Base-by-base conservation (phyloP, 2,888 invertebrate genomes). In the Ennomos quercinarius region DNA sequence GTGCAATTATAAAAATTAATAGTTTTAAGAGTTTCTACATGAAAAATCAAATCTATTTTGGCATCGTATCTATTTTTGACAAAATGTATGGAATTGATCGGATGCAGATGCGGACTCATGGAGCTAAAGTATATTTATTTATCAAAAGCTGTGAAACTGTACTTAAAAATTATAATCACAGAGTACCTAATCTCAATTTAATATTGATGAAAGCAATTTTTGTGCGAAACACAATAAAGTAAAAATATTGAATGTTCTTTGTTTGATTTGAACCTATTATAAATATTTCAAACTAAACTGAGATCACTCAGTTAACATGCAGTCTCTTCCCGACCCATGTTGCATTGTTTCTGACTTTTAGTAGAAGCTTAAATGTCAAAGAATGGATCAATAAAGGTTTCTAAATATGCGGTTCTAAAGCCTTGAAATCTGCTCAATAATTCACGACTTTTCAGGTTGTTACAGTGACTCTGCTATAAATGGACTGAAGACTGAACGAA, bases 111-210 rank as follows among this genome's bases (percentile, higher is more conserved):
- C 63, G 59, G 68, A 72, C 71, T 55, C 54, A 58, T 57, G 68
- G 76, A 81, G 76, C 71, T 79, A 74, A 79, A 81, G 70, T 81
- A 73, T 87, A 85, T 83, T 87, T 86, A 87, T 84, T 85, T 83
- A 82, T 83, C 75, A 73, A 76, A 88, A 86, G 90, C 90, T 91
- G 90, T 92, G 90, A 87, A 89, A 83, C 73, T 89, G 91, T 91
- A 92, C 91, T 91, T 92, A 92, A 89, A 61, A 84, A 76, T 78
- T 77, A 72, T 84, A 80, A 84, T 84, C 84, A 84, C 84, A 81
- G 84, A 86, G 84, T 87, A 88, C 27, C 27, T 27, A 27, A 27
- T 89, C 87, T 89, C 87, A 87, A 83, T 88, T 81, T 88, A 83
- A 80, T 84, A 80, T 83, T 84, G 78, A 84, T 86, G 27, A 81